Evolutionary conservation across 2,888 invertebrate genomes (phyloP).

Genomic region (Xylota sylvarum): DNA sequence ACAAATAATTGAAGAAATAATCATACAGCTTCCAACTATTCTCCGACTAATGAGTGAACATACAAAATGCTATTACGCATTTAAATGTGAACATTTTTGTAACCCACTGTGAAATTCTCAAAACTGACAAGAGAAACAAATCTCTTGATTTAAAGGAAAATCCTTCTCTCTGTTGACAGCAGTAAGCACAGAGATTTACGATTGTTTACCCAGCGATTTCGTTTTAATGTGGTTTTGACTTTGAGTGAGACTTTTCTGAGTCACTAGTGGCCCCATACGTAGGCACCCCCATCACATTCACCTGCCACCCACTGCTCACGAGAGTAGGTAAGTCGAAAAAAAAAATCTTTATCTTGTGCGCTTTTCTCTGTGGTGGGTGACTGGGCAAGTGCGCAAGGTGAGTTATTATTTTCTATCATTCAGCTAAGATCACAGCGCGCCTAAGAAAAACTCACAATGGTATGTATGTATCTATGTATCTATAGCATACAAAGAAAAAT

Average conservation of each 20-base stretch:
- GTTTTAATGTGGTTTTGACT: conserved; percentile 76
- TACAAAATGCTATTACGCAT: background rate
- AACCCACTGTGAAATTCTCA: conserved; percentile 48
- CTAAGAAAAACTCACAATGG: conserved; percentile 18
- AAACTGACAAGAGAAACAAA: conserved; percentile 74
- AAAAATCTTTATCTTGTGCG: conserved; percentile 26
- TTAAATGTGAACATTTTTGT: conserved; percentile 10
- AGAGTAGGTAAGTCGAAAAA: conserved; percentile 35
- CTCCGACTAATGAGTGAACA: background rate
- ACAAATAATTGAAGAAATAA: too few relatives aligned
- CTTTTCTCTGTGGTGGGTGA: conserved; percentile 30
- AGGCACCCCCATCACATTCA: conserved; percentile 48
- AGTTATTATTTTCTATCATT: conserved; percentile 52
- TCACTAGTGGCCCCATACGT: conserved; percentile 42
- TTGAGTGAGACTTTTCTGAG: conserved; percentile 76
- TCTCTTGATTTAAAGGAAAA: conserved; percentile 70
- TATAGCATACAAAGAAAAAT: background rate
- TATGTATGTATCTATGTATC: background rate
- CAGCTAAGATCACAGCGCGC: conserved; percentile 25
- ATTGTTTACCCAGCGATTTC: conserved; percentile 74
- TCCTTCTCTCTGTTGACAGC: conserved; percentile 73
- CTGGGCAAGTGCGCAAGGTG: conserved; percentile 61
- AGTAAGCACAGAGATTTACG: conserved; percentile 65
- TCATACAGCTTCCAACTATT: background rate
- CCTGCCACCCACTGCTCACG: conserved; percentile 62